phyloP scores from a whole-genome alignment of 1,140 invertebrate species.

The Solenopsis invicta region DNA sequence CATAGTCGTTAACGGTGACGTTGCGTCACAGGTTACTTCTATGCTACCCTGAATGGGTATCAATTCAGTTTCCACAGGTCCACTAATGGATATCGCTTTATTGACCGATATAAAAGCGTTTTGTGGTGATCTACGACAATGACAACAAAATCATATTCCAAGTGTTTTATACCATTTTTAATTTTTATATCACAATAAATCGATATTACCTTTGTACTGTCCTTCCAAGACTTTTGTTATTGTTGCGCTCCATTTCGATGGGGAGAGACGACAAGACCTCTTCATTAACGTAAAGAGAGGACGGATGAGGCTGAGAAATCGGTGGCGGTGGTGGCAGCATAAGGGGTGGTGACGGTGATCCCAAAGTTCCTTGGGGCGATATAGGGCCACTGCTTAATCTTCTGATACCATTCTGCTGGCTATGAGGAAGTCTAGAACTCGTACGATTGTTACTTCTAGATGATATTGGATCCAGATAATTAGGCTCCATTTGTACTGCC shows the following conservation, averaged over 20 bases:
- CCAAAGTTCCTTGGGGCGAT: slow-evolving; percentile 87
- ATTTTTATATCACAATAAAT: background rate
- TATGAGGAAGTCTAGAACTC: slow-evolving; percentile 82
- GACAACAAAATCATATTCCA: background rate
- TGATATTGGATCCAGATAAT: slow-evolving; percentile 87
- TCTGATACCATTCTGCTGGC: slow-evolving; percentile 85
- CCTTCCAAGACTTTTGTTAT: slow-evolving; percentile 84
- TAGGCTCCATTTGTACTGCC: slow-evolving; percentile 84
- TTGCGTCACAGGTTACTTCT: slow-evolving; percentile 67
- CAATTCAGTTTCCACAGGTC: slow-evolving; percentile 75
- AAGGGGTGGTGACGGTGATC: slow-evolving; percentile 83
- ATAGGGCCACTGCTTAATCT: slow-evolving; percentile 87
- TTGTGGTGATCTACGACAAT: slow-evolving; percentile 75
- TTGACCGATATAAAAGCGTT: slow-evolving; percentile 72
- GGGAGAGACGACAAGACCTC: slow-evolving; percentile 80
- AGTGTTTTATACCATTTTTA: background rate
- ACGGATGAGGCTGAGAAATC: slow-evolving; percentile 80
- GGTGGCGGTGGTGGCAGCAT: slow-evolving; percentile 82
- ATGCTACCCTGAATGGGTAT: slow-evolving; percentile 60
- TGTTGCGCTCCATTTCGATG: slow-evolving; percentile 84
- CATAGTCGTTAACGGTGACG: slow-evolving; percentile 59
- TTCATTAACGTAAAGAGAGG: slow-evolving; percentile 84
- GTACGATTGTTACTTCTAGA: slow-evolving; percentile 80
- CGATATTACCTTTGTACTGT: slow-evolving; percentile 81
- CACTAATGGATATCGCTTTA: slow-evolving; percentile 80